These are phyloP conservation scores for Scelioninae gen. 2 DNA, from an alignment of 2,888 invertebrate genomes.

Conservation along the genomic window DNA sequence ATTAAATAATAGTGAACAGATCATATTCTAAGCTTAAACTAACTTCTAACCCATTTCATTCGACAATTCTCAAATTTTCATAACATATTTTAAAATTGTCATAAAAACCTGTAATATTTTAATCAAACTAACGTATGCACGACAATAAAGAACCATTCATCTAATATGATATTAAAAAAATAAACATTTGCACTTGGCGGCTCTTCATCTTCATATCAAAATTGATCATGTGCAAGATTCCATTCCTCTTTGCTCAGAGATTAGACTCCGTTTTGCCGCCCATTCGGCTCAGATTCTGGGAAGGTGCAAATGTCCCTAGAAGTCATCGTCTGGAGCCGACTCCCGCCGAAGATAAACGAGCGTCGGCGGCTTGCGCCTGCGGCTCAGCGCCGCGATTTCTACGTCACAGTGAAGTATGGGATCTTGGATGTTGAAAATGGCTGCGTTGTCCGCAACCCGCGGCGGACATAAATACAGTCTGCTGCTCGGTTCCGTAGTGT, in stretches of 20 bases:
- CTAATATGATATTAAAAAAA: too few species aligned
- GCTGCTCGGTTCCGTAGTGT: conserved; percentile 68
- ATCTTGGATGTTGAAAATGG: conserved; percentile 75
- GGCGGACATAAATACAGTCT: conserved; percentile 73
- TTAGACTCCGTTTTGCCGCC: too few species aligned
- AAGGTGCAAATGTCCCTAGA: conserved; percentile 41
- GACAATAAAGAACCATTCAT: too few species aligned
- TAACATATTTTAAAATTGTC: too few species aligned
- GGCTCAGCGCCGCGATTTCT: conserved; percentile 56
- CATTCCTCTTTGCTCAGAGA: too few species aligned
- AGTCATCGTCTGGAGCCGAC: conserved; percentile 5
- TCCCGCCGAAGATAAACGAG: conserved; percentile 17
- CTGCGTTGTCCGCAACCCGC: conserved; percentile 72
- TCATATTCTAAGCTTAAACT: too few species aligned
- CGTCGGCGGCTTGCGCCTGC: conserved; percentile 47
- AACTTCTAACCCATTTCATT: too few species aligned
- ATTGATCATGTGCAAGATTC: not conserved
- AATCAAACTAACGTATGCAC: too few species aligned
- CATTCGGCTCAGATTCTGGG: conserved; percentile 15
- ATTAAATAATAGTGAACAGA: too few species aligned
- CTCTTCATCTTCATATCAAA: not conserved
- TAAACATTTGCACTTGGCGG: too few species aligned
- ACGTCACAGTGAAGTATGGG: conserved; percentile 75
- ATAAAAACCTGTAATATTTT: too few species aligned
- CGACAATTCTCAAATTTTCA: too few species aligned